A percentile compares a stretch with the other conserved stretches of the same genome.
phyloP scores from a whole-genome alignment of 2,113 vertebrate genomes.

The Fukomys damarensis region DNA sequence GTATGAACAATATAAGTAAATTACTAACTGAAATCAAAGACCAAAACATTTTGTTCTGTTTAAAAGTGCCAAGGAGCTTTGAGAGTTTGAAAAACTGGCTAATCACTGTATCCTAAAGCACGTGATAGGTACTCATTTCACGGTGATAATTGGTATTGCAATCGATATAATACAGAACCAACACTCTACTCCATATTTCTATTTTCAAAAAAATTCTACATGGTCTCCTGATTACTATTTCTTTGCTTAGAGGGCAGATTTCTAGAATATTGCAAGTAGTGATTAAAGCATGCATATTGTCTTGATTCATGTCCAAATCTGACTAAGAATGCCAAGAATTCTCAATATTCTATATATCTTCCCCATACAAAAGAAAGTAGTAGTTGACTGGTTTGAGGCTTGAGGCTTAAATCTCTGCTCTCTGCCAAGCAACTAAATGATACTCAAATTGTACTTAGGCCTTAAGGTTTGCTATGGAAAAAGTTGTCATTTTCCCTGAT shows the following conservation, averaged over 20 bases:
- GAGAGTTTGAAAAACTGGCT: neutral
- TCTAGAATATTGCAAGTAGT: neutral
- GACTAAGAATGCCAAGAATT: neutral
- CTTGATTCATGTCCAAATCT: neutral
- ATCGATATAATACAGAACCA: neutral
- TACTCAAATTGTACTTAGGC: neutral
- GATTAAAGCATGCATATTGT: neutral
- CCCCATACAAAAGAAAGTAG: neutral
- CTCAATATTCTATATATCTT: neutral
- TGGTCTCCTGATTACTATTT: neutral
- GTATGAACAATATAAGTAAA: neutral
- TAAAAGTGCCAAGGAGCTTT: neutral
- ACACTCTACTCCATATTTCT: conserved; percentile 11
- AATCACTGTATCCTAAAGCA: neutral
- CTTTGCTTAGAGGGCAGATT: neutral
- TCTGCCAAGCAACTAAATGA: conserved; percentile 27
- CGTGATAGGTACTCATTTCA: neutral
- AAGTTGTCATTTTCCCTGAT: conserved; percentile 35
- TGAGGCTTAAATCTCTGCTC: neutral
- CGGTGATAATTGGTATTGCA: neutral
- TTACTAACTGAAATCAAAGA: neutral
- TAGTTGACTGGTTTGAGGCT: neutral
- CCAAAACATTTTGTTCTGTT: neutral
- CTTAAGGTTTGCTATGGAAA: neutral
- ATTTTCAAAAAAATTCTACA: neutral